Evolutionary conservation across 2,888 invertebrate species (phyloP), one percentile per base, ranked within the genome.

Genomic region (Aspidapion aeneum): DNA sequence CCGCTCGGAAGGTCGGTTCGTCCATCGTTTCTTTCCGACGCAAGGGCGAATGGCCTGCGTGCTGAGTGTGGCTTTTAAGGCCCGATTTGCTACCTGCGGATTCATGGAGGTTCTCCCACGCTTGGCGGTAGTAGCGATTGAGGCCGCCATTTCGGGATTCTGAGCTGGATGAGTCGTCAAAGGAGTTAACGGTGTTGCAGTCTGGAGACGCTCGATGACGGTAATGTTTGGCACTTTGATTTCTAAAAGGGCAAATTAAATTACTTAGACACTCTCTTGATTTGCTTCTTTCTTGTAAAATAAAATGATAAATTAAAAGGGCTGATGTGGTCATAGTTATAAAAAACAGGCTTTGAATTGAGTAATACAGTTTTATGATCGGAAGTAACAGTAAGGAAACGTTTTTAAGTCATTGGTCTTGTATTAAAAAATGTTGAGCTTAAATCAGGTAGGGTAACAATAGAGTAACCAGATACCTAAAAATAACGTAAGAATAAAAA

Each of bases 21-120:
- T 90, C 90, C 74, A 90, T 79, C 48, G 89, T 89, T 71, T 90
- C 90, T 77, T 90, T 90, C 61, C 88, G 85, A 58, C 86, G 82
- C 58, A 88, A 78, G 0, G 87, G 86, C 73, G 82, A 82, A 72
- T 86, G 88, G 76, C 81, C 82, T 7, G 80, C 64, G 17, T 68
- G 68, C 16, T 68, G 67, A 21, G 70, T 70, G 61, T 62, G 70
- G 60, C 66, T 73, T 68, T 74, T 77, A 16, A 74, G 67, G 55
- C 75, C 77, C 1, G 77, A 74, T 74, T 87, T 87, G 19, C 85
- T 85, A 1, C 87, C 87, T 1, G 91, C 87, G 2, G 91, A 89
- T 77, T 93, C 93, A 77, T 93, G 93, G 1, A 96, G 84, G 78
- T 94, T 94, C 78, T 95, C 94, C 96, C 96, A 96, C 1, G 95